phyloP scores from a whole-genome alignment of 2,113 vertebrate species.

The Hucho hucho region DNA sequence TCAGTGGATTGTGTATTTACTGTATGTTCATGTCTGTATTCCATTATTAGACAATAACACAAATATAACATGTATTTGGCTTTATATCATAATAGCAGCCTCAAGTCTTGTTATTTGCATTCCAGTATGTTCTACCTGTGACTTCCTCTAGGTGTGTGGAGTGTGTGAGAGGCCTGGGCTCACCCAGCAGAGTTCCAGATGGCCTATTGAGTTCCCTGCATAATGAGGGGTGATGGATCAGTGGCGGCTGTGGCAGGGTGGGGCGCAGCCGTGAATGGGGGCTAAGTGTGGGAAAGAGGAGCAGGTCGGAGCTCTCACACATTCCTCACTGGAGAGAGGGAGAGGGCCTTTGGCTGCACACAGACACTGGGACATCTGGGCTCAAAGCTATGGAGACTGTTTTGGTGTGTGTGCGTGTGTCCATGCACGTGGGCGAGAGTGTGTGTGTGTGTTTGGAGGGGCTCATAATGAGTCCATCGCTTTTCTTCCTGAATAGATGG shows the following conservation, averaged over 20 bases:
- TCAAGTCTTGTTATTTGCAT: neutral
- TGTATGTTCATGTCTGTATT: neutral
- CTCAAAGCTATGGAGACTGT: conserved; percentile 44
- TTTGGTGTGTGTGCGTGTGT: conserved; percentile 15
- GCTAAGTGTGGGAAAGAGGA: conserved; percentile 66
- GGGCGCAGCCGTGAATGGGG: conserved; percentile 50
- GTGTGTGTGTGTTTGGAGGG: conserved; percentile 8
- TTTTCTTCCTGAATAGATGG: conserved; percentile 44
- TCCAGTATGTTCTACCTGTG: conserved; percentile 39
- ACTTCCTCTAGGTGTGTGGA: conserved; percentile 34
- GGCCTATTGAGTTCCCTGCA: conserved; percentile 77
- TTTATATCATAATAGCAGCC: too few species aligned
- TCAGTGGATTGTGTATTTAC: neutral
- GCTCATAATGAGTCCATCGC: conserved; percentile 30
- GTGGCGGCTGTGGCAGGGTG: conserved; percentile 41
- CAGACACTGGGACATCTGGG: conserved; percentile 44
- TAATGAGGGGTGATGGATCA: conserved; percentile 68
- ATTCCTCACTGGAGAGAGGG: conserved; percentile 50
- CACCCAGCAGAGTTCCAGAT: conserved; percentile 75
- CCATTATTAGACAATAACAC: too few species aligned
- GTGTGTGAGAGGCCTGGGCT: conserved; percentile 22
- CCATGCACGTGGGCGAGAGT: conserved; percentile 15
- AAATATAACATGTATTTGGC: too few species aligned
- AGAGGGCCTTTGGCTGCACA: conserved; percentile 43
- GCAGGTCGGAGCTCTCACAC: conserved; percentile 60